Evolutionary conservation across 2,888 invertebrate species (phyloP).

Genomic region (Therioaphis trifolii): DNA sequence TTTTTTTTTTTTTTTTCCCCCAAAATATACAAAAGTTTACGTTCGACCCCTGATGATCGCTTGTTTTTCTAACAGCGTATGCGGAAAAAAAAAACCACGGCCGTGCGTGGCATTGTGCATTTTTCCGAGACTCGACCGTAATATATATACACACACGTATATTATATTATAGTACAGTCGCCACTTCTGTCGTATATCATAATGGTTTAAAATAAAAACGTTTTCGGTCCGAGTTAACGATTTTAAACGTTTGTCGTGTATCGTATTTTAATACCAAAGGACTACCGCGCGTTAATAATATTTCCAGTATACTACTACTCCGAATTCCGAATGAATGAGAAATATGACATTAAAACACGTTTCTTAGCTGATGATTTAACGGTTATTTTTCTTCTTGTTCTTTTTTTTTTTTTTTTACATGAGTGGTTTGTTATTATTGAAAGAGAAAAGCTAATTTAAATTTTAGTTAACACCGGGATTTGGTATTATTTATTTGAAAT

Average conservation of each 20-base stretch:
- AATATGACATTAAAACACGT: constrained; percentile 60
- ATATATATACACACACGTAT: no score
- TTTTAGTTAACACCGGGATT: constrained; percentile 38
- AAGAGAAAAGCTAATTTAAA: constrained; percentile 61
- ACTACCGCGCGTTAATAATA: constrained; percentile 47
- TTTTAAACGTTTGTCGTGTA: constrained; percentile 2
- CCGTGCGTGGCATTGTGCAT: no score
- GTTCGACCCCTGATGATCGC: background rate
- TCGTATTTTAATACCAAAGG: constrained; percentile 11
- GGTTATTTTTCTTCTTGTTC: constrained; percentile 34
- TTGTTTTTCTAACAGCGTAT: constrained; percentile 15
- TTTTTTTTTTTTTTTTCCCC: constrained; percentile 12
- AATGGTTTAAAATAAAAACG: no score
- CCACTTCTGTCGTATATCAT: no score
- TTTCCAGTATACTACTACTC: constrained; percentile 11
- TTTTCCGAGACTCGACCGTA: background rate
- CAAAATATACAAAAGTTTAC: constrained; percentile 17
- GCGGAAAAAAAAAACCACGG: background rate
- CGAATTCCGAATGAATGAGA: constrained; percentile 28
- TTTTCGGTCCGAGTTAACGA: constrained; percentile 12
- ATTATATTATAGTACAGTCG: no score
- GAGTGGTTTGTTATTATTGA: constrained; percentile 54
- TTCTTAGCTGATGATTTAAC: constrained; percentile 39
- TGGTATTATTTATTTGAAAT: constrained; percentile 47
- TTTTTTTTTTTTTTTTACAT: constrained; percentile 21